Conservation (phyloP, 2,797 vertebrate species). For the Meriones psammophilus region DNA sequence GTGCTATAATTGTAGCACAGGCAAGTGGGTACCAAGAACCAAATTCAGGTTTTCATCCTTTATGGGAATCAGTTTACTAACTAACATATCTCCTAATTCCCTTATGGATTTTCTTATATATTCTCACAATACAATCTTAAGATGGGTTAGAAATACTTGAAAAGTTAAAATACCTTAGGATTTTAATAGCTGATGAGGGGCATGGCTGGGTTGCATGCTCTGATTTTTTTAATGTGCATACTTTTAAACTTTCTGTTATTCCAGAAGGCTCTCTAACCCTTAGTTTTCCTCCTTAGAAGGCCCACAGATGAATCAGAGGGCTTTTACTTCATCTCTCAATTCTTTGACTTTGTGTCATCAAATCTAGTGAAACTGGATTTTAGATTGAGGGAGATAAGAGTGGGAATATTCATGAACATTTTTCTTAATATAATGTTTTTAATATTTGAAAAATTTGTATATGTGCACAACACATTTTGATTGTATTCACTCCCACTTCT, state of each 20-base stretch:
- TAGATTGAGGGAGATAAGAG: not conserved
- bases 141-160: not conserved
- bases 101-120: not conserved
- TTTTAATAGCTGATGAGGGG: not conserved
- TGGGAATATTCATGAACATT: not conserved
- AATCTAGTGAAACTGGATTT: conserved; percentile 2
- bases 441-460: not conserved
- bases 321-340: not conserved
- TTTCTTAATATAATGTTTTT: not conserved
- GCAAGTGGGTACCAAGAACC: too few relatives aligned
- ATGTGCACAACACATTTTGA: not conserved
- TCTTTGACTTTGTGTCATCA: not conserved
- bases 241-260: not conserved
- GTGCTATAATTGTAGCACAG: not conserved
- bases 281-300: not conserved
- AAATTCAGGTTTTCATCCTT: not conserved
- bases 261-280: not conserved
- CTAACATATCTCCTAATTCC: not conserved
- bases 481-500: not conserved
- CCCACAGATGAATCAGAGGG: not conserved
- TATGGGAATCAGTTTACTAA: not conserved
- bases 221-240: not conserved
- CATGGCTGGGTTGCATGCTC: conserved; percentile 2
- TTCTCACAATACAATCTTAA: not conserved
- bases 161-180: conserved; percentile 32